Conservation (phyloP, 1,140 invertebrate species). For the Orchesella cincta region DNA sequence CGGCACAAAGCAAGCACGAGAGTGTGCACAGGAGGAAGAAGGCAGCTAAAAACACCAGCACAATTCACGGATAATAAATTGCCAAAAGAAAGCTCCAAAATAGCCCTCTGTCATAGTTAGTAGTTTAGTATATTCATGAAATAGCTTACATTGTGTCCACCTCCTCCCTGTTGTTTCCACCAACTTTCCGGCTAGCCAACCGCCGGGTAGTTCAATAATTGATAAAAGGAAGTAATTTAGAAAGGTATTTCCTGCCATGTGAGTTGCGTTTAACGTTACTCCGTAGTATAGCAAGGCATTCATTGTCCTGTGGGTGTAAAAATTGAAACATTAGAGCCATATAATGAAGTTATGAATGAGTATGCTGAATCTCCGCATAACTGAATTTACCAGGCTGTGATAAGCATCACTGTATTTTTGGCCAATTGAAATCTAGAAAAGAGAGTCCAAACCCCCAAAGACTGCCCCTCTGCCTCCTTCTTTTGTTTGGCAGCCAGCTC, state of each 20-base stretch:
- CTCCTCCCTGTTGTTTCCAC: slow-evolving; percentile 61
- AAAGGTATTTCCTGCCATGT: slow-evolving; percentile 68
- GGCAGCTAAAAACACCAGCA: too few relatives aligned
- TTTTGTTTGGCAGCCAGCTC: slow-evolving; percentile 31
- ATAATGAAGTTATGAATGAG: not conserved
- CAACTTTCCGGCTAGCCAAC: slow-evolving; percentile 54
- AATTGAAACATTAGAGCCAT: not conserved
- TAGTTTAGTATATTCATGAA: too few relatives aligned
- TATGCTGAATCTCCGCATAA: not conserved
- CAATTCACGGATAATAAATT: too few relatives aligned
- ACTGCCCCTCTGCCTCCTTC: slow-evolving; percentile 53
- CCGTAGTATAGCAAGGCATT: slow-evolving; percentile 65
- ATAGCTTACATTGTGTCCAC: slow-evolving; percentile 58
- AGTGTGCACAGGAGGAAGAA: slow-evolving; percentile 58
- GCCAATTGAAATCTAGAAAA: slow-evolving; percentile 63
- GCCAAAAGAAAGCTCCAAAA: too few relatives aligned
- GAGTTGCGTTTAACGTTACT: slow-evolving; percentile 64
- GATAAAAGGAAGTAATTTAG: slow-evolving; percentile 68
- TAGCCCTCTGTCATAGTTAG: too few relatives aligned
- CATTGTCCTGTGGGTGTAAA: slow-evolving; percentile 58
- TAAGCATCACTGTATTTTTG: slow-evolving; percentile 62
- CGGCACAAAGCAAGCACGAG: slow-evolving; percentile 57
- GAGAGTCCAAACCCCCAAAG: slow-evolving; percentile 61
- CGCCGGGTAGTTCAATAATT: slow-evolving; percentile 64
- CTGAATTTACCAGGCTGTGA: slow-evolving; percentile 56